phyloP scores from a whole-genome alignment of 2,113 vertebrate species.

The Serinus canaria region DNA sequence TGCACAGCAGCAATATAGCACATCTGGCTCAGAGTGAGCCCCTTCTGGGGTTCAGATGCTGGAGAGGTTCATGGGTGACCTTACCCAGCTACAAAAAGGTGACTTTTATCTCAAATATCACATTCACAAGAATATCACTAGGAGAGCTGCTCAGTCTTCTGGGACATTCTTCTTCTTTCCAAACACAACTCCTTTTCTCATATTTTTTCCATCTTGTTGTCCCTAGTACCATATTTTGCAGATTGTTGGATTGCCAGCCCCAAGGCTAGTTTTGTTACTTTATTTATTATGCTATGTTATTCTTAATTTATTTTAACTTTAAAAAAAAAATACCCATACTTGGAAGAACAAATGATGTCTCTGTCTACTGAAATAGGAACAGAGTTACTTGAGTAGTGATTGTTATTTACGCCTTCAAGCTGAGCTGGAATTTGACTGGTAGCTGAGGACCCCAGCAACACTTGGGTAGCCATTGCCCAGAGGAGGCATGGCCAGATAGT shows the following conservation, averaged over 20 bases:
- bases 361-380: background rate
- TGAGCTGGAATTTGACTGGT: background rate
- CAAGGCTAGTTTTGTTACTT: background rate
- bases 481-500: background rate
- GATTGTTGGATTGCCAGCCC: background rate
- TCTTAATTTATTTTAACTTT: background rate
- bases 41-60: background rate
- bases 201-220: background rate
- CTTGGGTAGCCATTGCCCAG: background rate
- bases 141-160: background rate
- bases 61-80: background rate
- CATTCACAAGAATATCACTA: background rate
- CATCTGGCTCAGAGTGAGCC: background rate
- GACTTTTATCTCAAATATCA: background rate
- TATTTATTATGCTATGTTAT: background rate
- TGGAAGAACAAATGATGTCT: background rate
- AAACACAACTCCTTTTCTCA: background rate
- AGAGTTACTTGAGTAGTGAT: background rate
- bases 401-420: background rate
- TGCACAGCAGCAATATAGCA: background rate
- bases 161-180: background rate
- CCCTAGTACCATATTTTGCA: fast-evolving
- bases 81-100: background rate
- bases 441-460: background rate
- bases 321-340: background rate